Evolutionary conservation across 2,888 invertebrate species (phyloP), one percentile per base, ranked within the genome.

Genomic region (Eilema caniola): DNA sequence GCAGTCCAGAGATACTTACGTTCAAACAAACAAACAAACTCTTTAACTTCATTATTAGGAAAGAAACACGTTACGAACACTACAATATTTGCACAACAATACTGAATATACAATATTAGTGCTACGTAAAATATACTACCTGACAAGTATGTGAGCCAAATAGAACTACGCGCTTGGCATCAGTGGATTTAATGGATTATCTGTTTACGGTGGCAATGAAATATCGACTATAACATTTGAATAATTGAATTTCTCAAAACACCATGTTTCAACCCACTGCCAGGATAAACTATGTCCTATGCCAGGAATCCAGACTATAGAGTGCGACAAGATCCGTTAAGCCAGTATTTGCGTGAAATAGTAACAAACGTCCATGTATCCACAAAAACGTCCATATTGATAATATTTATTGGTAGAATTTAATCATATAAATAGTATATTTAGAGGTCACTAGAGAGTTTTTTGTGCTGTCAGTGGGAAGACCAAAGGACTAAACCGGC

Each of bases 141-240:
- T 53, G 2, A 53, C n/a, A 23, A 47, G 28, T 67, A 73, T 56
- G 60, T 61, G 61, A 72, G 71, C 75, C 74, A 75, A 86, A 75
- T 71, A 62, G 66, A 75, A 73, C 73, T 81, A 74, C 78, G 78
- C 70, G 76, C 66, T 84, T 85, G 81, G 79, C 81, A 77, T 67
- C 62, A 70, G 72, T 63, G 63, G 37, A 76, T 47, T 53, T n/a
- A 53, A 53, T 53, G 5, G 20, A 20, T 47, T 47, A 47, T 47
- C 20, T n/a, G 8, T n/a, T n/a, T 53, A 7, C 10, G n/a, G 53
- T 53, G 53, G 20, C n/a, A n/a, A 53, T n/a, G n/a, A n/a, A 14
- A 41, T 2, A 47, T 20, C 1, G 3, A 20, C 2, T 28, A 20
- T n/a, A 10, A 53, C n/a, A 53, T 53, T n/a, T 53, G 53, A 53